Percentiles rank a stretch among this genome's conserved stretches.
These are phyloP conservation scores for Oxycera nigricornis DNA, from an alignment of 2,888 invertebrate species.

Conservation along the genomic window DNA sequence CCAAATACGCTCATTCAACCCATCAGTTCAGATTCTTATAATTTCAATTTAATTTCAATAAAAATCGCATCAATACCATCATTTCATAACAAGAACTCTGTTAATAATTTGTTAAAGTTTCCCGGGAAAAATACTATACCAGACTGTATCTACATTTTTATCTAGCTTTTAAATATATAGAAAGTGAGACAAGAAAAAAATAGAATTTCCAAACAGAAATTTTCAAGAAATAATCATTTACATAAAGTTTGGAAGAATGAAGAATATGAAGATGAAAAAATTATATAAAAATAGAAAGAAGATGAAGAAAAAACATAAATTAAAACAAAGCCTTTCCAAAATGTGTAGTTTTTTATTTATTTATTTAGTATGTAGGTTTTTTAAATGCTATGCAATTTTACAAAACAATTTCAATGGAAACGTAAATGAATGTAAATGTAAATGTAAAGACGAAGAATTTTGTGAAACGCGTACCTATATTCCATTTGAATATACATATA, in stretches of 20 bases:
- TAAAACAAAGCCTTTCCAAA: conserved; percentile 13
- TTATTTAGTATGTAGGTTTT: conserved; percentile 39
- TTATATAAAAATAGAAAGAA: conserved; percentile 11
- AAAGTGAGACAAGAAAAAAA: neutral
- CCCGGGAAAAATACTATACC: conserved; percentile 25
- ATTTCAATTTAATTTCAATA: too few relatives aligned
- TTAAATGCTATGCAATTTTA: conserved; percentile 38
- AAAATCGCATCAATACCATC: too few relatives aligned
- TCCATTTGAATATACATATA: too few relatives aligned
- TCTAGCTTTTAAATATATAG: conserved; percentile 21
- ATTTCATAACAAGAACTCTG: neutral
- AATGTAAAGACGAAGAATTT: neutral
- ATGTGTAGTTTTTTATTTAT: conserved; percentile 36
- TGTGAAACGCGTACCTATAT: conserved; percentile 21
- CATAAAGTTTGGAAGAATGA: too few relatives aligned
- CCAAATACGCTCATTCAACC: too few relatives aligned
- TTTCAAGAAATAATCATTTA: too few relatives aligned
- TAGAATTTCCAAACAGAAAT: too few relatives aligned
- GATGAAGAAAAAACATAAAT: neutral
- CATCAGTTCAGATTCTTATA: too few relatives aligned
- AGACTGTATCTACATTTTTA: conserved; percentile 35
- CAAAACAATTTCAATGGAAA: neutral
- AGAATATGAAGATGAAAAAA: too few relatives aligned
- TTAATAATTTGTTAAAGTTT: conserved; percentile 30
- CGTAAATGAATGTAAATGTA: neutral